These are phyloP conservation scores for Nannoperca australis DNA, from an alignment of 2,797 vertebrate genomes.

Conservation along the genomic window DNA sequence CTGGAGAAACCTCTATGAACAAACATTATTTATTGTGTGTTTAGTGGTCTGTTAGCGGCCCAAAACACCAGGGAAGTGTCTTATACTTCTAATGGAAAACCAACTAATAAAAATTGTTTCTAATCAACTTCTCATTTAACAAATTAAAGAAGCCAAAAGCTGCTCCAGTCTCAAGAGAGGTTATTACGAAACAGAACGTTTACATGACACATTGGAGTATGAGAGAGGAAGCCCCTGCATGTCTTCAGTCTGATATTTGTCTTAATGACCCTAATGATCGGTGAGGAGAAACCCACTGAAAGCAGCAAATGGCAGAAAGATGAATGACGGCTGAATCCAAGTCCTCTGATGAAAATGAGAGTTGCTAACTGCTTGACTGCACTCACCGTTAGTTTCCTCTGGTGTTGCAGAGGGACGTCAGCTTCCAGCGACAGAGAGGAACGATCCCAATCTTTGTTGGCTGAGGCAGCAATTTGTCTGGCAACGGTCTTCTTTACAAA, in stretches of 20 bases:
- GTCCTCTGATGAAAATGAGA: constrained; percentile 19
- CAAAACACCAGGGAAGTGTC: not conserved
- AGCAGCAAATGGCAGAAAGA: not conserved
- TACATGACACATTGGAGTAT: not conserved
- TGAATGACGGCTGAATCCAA: not conserved
- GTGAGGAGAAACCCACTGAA: not conserved
- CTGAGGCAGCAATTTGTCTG: constrained; percentile 3
- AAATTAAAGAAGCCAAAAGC: not conserved
- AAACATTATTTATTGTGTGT: not conserved
- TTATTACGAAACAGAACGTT: not conserved
- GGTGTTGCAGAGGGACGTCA: constrained; percentile 21
- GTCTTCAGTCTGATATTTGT: not conserved
- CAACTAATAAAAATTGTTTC: not conserved
- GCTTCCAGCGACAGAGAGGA: constrained; percentile 15
- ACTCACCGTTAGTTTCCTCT: constrained; percentile 31
- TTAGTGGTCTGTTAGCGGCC: constrained; percentile 7
- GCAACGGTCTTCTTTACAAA: not conserved
- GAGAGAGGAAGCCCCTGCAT: not conserved
- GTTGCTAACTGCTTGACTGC: constrained; percentile 1
- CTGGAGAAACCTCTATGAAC: not conserved
- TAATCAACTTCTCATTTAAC: not conserved
- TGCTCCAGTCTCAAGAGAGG: not conserved
- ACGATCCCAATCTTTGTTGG: constrained; percentile 10
- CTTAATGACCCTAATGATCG: no score
- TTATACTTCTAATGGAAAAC: not conserved